Evolutionary conservation across 2,113 vertebrate genomes (phyloP).

Genomic region (Rhabdomys dilectus): DNA sequence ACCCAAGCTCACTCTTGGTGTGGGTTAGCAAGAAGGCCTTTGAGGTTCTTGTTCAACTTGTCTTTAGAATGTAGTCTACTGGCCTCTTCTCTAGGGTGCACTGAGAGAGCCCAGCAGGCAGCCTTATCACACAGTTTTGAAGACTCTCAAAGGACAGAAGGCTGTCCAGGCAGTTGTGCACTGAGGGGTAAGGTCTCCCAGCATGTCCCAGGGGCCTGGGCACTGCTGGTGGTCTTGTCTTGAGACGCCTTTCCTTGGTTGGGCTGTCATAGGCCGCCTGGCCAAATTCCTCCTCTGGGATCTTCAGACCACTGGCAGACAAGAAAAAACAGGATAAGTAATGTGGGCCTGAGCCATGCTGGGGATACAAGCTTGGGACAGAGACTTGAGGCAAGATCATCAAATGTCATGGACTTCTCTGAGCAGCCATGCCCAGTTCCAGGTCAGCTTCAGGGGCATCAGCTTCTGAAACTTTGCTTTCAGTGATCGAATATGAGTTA

Average conservation of each 20-base stretch:
- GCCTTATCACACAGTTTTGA: constrained; percentile 63
- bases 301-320: constrained; percentile 84
- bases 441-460: background rate
- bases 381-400: constrained; percentile 2
- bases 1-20: background rate
- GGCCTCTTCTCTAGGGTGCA: constrained; percentile 58
- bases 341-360: background rate
- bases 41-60: constrained; percentile 27
- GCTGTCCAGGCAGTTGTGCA: background rate
- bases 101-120: constrained; percentile 51
- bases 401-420: background rate
- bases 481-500: background rate
- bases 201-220: background rate
- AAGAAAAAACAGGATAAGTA: constrained; percentile 61
- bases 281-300: constrained; percentile 36
- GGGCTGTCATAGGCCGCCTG: constrained; percentile 27
- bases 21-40: constrained; percentile 44
- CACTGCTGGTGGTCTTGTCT: background rate
- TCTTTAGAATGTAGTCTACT: background rate
- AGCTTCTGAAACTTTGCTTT: constrained; percentile 12
- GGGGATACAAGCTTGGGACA: background rate
- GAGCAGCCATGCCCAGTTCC: background rate
- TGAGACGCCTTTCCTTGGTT: constrained; percentile 37
- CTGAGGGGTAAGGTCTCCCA: background rate
- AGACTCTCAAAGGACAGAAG: constrained; percentile 50